Evolutionary conservation across 2,113 vertebrate genomes (phyloP).

Genomic region (Rousettus leschenaultii): DNA sequence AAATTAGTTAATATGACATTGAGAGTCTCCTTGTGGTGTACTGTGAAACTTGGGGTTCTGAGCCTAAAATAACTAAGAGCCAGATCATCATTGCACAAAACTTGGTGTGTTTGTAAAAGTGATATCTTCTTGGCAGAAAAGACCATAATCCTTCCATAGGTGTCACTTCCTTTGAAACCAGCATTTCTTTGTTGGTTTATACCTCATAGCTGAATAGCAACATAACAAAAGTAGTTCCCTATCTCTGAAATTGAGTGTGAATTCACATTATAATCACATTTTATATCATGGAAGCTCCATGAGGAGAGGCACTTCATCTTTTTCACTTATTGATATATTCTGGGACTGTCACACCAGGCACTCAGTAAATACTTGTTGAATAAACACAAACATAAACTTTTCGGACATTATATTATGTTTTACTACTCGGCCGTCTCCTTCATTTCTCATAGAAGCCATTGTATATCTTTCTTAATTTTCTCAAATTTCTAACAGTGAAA

Average conservation of each 20-base stretch:
- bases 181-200: background rate
- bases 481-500: background rate
- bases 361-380: background rate
- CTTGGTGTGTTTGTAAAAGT: background rate
- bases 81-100: background rate
- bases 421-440: background rate
- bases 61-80: background rate
- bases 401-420: background rate
- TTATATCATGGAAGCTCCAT: background rate
- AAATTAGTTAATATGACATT: background rate
- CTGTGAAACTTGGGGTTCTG: background rate
- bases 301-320: background rate
- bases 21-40: background rate
- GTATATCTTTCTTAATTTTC: background rate
- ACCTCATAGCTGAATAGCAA: background rate
- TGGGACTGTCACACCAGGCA: background rate
- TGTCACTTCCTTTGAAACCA: background rate
- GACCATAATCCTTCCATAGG: background rate
- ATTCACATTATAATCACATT: background rate
- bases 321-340: background rate
- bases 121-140: background rate
- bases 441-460: background rate
- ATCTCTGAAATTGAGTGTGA: background rate
- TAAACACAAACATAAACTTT: background rate
- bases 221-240: background rate